Conservation (phyloP, 2,888 invertebrate species). For the Caenorhabditis sinica region DNA sequence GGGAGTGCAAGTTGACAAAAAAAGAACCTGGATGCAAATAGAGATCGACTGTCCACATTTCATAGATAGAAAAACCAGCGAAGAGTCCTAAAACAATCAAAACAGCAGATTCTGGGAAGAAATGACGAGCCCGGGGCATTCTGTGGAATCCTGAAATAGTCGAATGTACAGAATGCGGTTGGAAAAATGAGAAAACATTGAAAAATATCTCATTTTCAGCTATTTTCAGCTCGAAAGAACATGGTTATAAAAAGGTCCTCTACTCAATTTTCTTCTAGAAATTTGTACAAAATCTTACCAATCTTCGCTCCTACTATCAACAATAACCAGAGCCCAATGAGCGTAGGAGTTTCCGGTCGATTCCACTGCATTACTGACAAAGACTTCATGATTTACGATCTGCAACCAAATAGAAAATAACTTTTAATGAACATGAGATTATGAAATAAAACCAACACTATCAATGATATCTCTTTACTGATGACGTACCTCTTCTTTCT, state of each 20-base stretch:
- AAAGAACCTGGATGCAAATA: slow-evolving; percentile 74
- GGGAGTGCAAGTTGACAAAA: neutral
- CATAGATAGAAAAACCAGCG: slow-evolving; percentile 72
- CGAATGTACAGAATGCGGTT: neutral
- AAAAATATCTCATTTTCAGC: no score
- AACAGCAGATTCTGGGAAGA: slow-evolving; percentile 77
- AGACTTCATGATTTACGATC: slow-evolving; percentile 16
- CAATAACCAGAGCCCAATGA: slow-evolving; percentile 76
- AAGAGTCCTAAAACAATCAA: slow-evolving; percentile 73
- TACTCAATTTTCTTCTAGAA: no score
- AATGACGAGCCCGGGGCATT: slow-evolving; percentile 57
- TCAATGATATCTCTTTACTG: neutral
- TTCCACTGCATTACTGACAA: slow-evolving; percentile 73
- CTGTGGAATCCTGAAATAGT: slow-evolving; percentile 71
- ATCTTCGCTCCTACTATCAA: slow-evolving; percentile 74
- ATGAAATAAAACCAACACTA: neutral
- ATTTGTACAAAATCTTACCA: slow-evolving; percentile 47
- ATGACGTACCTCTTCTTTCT: slow-evolving; percentile 29
- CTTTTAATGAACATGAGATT: slow-evolving; percentile 16
- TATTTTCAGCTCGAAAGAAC: no score
- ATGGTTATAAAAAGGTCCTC: no score
- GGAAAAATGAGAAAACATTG: no score
- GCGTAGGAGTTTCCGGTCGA: slow-evolving; percentile 77
- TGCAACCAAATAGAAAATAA: slow-evolving; percentile 2
- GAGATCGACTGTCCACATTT: slow-evolving; percentile 71